Evolutionary conservation across 2,888 invertebrate genomes (phyloP).

Genomic region (Acronicta aceris): DNA sequence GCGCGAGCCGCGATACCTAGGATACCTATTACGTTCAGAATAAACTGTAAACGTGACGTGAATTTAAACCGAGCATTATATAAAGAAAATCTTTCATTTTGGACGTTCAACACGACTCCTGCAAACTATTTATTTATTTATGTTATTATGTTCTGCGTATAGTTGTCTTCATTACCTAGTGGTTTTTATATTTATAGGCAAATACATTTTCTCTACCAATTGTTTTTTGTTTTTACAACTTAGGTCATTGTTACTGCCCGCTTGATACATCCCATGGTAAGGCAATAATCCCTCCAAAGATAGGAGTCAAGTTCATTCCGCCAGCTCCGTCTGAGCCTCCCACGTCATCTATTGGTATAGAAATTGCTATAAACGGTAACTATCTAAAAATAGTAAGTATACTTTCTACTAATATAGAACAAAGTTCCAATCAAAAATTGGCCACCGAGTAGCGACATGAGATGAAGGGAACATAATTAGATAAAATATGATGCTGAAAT

Average conservation of each 20-base stretch:
- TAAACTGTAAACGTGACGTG: constrained; percentile 49
- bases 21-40: constrained; percentile 43
- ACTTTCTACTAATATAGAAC: too few species aligned
- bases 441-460: constrained; percentile 16
- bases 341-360: too few species aligned
- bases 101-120: constrained; percentile 39
- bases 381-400: too few species aligned
- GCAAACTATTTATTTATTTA: constrained; percentile 35
- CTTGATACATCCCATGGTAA: too few species aligned
- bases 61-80: constrained; percentile 35
- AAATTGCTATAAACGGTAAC: too few species aligned
- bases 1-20: constrained; percentile 36
- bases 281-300: too few species aligned
- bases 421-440: constrained; percentile 31
- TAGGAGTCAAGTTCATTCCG: too few species aligned
- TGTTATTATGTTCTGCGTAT: constrained; percentile 30
- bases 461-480: constrained; percentile 45
- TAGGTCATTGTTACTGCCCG: too few species aligned
- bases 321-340: too few species aligned
- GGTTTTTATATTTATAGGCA: too few species aligned
- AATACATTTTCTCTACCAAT: too few species aligned
- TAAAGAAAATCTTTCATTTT: constrained; percentile 47
- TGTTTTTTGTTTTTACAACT: too few species aligned
- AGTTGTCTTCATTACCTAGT: constrained; percentile 23
- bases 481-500: constrained; percentile 51